Conservation (phyloP, 2,797 vertebrate genomes). For the Lophotriccus pileatus region DNA sequence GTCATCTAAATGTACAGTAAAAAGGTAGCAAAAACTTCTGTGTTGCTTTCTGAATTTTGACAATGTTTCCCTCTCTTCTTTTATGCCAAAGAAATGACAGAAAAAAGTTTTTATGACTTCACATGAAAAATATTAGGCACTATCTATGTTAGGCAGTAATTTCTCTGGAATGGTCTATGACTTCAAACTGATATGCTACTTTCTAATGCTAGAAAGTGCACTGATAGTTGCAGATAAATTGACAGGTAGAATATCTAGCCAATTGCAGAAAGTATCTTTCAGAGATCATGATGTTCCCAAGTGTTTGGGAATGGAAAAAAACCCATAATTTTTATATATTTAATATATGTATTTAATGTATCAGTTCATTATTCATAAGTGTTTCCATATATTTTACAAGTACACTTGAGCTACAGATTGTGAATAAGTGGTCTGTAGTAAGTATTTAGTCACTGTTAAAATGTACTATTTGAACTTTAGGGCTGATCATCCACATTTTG, state of each 20-base stretch:
- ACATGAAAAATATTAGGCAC: neutral
- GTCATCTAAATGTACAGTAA: neutral
- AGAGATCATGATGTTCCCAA: neutral
- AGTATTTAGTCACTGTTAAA: constrained; percentile 40
- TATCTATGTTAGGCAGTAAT: neutral
- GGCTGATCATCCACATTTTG: constrained; percentile 19
- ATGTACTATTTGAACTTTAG: constrained; percentile 47
- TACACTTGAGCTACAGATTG: constrained; percentile 48
- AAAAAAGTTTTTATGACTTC: neutral
- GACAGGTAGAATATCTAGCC: neutral
- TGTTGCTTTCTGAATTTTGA: neutral
- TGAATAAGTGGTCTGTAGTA: constrained; percentile 51
- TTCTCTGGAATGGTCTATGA: neutral
- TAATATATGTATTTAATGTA: constrained; percentile 54
- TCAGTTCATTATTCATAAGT: constrained; percentile 63
- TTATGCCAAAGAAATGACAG: neutral
- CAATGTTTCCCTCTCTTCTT: neutral
- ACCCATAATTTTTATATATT: neutral
- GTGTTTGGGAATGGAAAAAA: constrained; percentile 14
- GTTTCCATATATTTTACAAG: constrained; percentile 65
- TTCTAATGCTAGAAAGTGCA: neutral
- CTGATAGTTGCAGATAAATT: neutral
- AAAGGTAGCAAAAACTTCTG: neutral
- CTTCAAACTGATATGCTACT: neutral
- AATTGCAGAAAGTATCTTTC: neutral